These are phyloP conservation scores for Atrichornis clamosus DNA, from an alignment of 2,113 vertebrate genomes.

Conservation along the genomic window DNA sequence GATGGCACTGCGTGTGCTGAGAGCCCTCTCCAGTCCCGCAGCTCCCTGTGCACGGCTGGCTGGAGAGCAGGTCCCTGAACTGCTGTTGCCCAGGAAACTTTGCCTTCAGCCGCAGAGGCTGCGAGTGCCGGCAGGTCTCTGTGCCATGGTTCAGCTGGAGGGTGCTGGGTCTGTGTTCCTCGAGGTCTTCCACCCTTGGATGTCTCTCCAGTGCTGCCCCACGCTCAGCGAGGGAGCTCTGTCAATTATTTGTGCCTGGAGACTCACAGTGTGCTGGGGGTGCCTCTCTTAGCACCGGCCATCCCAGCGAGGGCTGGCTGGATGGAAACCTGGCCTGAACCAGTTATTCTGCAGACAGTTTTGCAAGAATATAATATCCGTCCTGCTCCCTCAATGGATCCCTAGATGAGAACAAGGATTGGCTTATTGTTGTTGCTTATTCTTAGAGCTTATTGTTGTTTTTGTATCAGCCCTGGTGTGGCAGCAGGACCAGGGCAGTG, in stretches of 20 bases:
- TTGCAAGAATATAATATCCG: rapidly evolving
- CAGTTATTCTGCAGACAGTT: not conserved
- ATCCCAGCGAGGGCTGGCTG: rapidly evolving
- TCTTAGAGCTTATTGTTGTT: not conserved
- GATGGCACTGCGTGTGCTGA: not conserved
- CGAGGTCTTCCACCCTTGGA: rapidly evolving
- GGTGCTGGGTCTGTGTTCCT: not conserved
- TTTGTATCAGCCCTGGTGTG: not conserved
- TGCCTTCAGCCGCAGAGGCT: not conserved
- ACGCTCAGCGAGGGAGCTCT: rapidly evolving
- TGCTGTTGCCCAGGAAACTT: not conserved
- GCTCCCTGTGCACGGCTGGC: rapidly evolving
- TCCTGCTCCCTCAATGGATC: not conserved
- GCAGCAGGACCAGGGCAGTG: not conserved
- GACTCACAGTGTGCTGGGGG: not conserved
- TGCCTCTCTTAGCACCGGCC: rapidly evolving
- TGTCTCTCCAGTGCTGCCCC: not conserved
- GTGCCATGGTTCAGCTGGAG: not conserved
- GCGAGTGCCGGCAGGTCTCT: not conserved
- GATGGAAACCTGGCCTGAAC: not conserved
- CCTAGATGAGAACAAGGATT: not conserved
- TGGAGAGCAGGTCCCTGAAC: not conserved
- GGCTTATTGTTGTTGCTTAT: not conserved
- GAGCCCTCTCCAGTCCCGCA: not conserved
- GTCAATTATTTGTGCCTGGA: not conserved